Evolutionary conservation across 2,113 vertebrate genomes (phyloP).

Genomic region (Actenoides hombroni): DNA sequence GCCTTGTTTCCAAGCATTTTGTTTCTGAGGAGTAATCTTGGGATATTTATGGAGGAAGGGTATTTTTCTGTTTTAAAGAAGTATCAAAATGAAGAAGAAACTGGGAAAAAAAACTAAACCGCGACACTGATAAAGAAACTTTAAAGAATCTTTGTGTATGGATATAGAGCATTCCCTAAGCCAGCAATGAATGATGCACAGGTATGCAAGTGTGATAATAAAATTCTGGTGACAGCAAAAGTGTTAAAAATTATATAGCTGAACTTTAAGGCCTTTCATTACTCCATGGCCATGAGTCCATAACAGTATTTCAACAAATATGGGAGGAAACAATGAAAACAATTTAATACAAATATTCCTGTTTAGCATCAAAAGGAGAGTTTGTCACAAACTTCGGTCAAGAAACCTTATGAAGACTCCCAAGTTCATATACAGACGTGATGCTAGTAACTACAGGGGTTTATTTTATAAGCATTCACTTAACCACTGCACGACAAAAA

Average conservation of each 20-base stretch:
- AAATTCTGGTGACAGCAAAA: not conserved
- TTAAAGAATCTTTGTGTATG: not conserved
- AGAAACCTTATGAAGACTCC: not conserved
- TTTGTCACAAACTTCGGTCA: not conserved
- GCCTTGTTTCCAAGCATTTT: not conserved
- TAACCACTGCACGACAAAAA: constrained; percentile 49
- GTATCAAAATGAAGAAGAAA: not conserved
- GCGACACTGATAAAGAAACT: not conserved
- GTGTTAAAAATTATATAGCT: not conserved
- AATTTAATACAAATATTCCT: not conserved
- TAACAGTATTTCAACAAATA: not conserved
- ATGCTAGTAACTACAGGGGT: not conserved
- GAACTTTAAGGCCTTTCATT: not conserved
- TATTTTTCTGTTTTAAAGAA: not conserved
- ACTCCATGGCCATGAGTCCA: rapidly evolving
- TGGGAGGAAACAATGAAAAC: not conserved
- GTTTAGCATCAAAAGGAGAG: not conserved
- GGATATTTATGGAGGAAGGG: not conserved
- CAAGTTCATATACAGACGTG: not conserved
- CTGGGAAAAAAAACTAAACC: not conserved
- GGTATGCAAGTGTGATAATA: not conserved
- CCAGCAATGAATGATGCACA: not conserved
- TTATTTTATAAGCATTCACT: constrained; percentile 60
- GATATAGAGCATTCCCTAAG: not conserved
- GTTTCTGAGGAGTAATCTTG: not conserved